phyloP scores from a whole-genome alignment of 1,140 invertebrate genomes.

The Popillia japonica region DNA sequence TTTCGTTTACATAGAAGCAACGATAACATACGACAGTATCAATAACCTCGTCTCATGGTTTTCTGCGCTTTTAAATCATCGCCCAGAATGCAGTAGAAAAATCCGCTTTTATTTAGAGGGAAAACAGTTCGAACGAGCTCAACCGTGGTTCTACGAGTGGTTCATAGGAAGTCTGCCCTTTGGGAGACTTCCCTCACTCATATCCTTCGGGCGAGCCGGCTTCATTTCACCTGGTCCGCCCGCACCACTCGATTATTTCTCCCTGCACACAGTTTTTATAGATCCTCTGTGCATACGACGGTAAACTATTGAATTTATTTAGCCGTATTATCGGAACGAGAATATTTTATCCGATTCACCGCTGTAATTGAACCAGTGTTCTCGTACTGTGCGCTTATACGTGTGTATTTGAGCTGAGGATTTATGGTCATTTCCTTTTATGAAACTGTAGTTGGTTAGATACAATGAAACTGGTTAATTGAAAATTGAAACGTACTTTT shows the following conservation, averaged over 20 bases:
- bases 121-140: background rate
- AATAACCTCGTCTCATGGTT: background rate
- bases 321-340: slow-evolving; percentile 26
- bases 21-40: background rate
- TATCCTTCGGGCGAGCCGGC: background rate
- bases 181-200: background rate
- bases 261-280: background rate
- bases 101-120: slow-evolving; percentile 30
- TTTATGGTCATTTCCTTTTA: background rate
- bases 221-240: slow-evolving; percentile 4
- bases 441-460: background rate
- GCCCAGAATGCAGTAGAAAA: background rate
- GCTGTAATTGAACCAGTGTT: slow-evolving; percentile 2
- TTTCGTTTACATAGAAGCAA: background rate
- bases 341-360: slow-evolving; percentile 15
- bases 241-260: background rate
- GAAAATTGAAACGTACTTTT: too few species aligned
- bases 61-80: background rate
- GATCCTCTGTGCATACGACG: slow-evolving; percentile 23
- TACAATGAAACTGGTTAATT: background rate
- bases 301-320: slow-evolving; percentile 35
- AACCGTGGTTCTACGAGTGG: background rate
- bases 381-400: background rate
- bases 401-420: background rate
- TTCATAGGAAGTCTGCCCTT: background rate